A percentile compares a stretch with the other conserved stretches of the same genome.
Conservation (phyloP, 2,888 invertebrate species). For the Maniola hyperantus region DNA sequence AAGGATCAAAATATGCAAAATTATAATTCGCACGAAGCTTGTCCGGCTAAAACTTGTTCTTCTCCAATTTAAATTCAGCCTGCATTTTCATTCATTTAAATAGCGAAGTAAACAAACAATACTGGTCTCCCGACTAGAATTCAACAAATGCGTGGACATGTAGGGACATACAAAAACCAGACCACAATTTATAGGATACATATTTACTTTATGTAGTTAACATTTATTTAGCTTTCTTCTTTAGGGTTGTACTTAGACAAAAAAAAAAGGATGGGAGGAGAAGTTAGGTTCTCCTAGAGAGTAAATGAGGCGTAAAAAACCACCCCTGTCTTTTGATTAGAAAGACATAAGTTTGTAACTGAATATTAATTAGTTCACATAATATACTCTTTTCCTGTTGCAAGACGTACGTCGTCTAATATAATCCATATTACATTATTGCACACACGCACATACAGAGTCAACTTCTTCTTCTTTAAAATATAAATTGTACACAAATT, state of each 20-base stretch:
- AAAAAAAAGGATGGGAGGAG: not conserved
- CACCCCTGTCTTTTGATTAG: no score
- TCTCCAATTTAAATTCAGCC: conserved; percentile 26
- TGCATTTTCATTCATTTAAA: conserved; percentile 31
- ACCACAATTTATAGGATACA: conserved; percentile 10
- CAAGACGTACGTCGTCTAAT: no score
- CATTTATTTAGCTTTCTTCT: not conserved
- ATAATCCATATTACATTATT: no score
- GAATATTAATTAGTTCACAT: no score
- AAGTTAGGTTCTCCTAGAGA: not conserved
- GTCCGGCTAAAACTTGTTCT: conserved; percentile 3
- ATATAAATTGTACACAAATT: no score
- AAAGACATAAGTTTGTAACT: no score
- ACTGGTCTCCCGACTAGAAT: conserved; percentile 24
- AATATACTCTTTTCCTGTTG: no score
- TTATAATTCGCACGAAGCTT: conserved; percentile 13
- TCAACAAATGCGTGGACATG: conserved; percentile 24
- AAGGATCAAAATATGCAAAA: conserved; percentile 16
- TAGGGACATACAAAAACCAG: conserved; percentile 25
- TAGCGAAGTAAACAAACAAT: conserved; percentile 28
- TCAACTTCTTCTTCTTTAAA: no score
- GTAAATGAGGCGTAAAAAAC: no score
- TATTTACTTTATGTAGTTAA: conserved; percentile 25
- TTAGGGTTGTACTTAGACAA: conserved; percentile 7
- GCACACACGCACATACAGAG: no score